Percentiles rank a stretch among this genome's conserved stretches.
Conservation (phyloP, 2,888 invertebrate genomes). For the Dendrolimus pini region DNA sequence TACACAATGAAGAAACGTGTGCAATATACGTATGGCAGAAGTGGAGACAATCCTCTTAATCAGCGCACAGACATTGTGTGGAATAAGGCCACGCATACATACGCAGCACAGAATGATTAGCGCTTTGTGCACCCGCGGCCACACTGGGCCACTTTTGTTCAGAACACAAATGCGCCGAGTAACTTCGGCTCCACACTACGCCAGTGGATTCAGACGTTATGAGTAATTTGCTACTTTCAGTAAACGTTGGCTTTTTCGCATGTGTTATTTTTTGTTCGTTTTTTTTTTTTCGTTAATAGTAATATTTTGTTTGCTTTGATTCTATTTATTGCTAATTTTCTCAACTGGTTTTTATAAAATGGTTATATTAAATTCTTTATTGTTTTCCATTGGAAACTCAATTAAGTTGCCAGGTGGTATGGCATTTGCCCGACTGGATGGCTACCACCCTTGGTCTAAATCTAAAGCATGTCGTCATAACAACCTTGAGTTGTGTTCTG, state of each 20-base stretch:
- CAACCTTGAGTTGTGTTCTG: too few species aligned
- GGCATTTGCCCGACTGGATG: too few species aligned
- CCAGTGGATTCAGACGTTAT: constrained; percentile 26
- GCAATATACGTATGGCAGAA: neutral
- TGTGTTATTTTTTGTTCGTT: constrained; percentile 7
- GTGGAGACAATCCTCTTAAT: constrained; percentile 76
- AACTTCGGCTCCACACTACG: constrained; percentile 24
- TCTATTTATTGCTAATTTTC: neutral
- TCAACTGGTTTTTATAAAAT: neutral
- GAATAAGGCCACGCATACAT: constrained; percentile 71
- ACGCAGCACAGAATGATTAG: constrained; percentile 63
- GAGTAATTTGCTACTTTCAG: constrained; percentile 22
- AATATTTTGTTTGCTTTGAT: neutral
- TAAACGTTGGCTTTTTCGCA: constrained; percentile 19
- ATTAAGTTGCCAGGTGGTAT: too few species aligned
- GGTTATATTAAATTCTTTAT: neutral
- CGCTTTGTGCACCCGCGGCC: constrained; percentile 42
- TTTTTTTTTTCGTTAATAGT: constrained; percentile 1
- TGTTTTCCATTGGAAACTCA: neutral
- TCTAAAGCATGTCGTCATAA: too few species aligned
- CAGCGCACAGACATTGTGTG: constrained; percentile 68
- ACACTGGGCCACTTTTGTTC: constrained; percentile 50
- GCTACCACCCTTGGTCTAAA: too few species aligned
- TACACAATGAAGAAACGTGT: neutral
- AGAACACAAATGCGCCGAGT: constrained; percentile 18